Evolutionary conservation across 2,888 invertebrate genomes (phyloP), one percentile per base, ranked within the genome.

Genomic region (Danaus chrysippus): DNA sequence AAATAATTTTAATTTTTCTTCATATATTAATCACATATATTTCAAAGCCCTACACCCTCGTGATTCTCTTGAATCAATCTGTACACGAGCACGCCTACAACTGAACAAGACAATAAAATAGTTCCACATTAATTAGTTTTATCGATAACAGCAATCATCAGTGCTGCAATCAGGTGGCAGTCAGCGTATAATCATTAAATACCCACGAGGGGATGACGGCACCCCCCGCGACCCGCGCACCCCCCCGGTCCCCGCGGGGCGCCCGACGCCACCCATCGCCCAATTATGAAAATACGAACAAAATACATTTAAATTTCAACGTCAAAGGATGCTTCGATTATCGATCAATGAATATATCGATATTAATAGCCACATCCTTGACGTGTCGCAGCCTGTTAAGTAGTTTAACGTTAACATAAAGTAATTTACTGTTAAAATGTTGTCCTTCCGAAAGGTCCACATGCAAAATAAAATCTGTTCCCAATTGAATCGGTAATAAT

Each of bases 181-280:
- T 89, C 91, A 90, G 86, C 91, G 87, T 86, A 87, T 88, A 90
- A 91, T 89, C 91, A 90, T 91, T 91, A 90, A 90, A 90, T 90
- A 89, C 89, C 88, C 89, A 84, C 86, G 86, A 86, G 77, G 85
- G 87, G 87, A 85, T 75, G 82, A 85, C 85, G 84, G 85, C 83
- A 86, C 87, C 85, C 83, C 83, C 83, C 86, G 87, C 83, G 69
- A 84, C 83, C 87, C 87, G 84, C 83, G 82, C 83, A 85, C 87
- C 83, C 69, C 83, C 84, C 80, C 84, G 66, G 73, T 65, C 73
- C 75, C 70, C 84, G 80, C 82, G 78, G 82, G 83, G 85, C 87
- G 83, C 69, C 83, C 83, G 80, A 83, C 67, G 73, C 66, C 73
- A 75, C 70, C 84, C 81, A 82, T 78, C 84, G 81, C 86, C 89